Base-by-base conservation (phyloP, 1,140 invertebrate species). In the Ephestia elutella region DNA sequence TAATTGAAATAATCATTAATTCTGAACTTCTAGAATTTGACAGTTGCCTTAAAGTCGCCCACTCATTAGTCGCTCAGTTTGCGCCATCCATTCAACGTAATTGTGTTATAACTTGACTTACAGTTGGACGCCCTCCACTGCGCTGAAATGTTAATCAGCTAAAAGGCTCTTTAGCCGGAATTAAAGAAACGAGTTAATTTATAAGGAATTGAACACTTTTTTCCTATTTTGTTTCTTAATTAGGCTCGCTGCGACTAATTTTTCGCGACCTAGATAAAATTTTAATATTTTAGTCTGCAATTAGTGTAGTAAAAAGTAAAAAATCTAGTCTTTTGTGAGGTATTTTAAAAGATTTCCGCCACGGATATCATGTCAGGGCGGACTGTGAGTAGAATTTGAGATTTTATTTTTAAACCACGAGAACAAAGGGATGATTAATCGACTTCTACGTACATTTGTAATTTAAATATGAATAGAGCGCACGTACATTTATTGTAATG, bases 141-240 rank as follows among this genome's bases (percentile, higher is more conserved):
- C 66, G 70, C 66, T 82, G 76, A 85, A 76, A 82, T 80, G 73
- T 82, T 85, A 82, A 85, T 85, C 80, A 82, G 71, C 80, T 85
- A 82, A 85, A 78, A 85, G 79, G 66, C 63, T 74, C 81, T 71
- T 78, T 75, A 68, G 60, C 71, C 58, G 62, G 25, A 59, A 82
- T 80, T 80, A 81, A 44, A 82, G 73, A 73, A 80, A 72, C 62
- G 68, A 78, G 78, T 78, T 80, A 80, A 82, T 80, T 82, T 80
- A 74, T 78, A 63, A 66, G 56, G 62, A 76, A 75, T 70, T 74
- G 63, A 77, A 71, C 66, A 55, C 53, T 70, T 77, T 81, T 73
- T 71, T 68, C 59, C 59, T 59, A 65, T 68, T 70, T 75, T 70
- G 62, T 72, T 49, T 58, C 66, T 69, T 76, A 73, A 76, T 75